phyloP scores from a whole-genome alignment of 1,140 invertebrate species.

The Hypothenemus hampei region DNA sequence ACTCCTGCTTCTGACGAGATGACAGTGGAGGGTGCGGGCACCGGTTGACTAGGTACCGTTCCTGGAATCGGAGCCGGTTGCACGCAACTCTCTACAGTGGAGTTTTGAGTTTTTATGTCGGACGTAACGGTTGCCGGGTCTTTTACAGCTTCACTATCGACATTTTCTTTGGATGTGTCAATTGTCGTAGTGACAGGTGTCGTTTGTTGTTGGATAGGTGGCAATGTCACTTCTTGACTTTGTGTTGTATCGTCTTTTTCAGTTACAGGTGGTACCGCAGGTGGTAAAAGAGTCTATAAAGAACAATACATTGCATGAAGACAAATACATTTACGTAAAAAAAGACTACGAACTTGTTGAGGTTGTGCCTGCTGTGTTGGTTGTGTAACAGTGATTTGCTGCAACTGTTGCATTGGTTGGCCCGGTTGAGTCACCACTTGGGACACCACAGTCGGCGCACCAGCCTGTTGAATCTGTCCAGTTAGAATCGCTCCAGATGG shows the following conservation, averaged over 20 bases:
- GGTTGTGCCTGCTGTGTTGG: conserved; percentile 38
- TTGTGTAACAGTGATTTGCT: conserved; percentile 45
- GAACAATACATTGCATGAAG: neutral
- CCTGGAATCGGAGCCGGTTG: conserved; percentile 23
- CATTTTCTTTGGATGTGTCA: conserved; percentile 35
- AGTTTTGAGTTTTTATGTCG: neutral
- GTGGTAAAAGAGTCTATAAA: conserved; percentile 35
- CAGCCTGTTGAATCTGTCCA: conserved; percentile 46
- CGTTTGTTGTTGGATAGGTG: too few species aligned
- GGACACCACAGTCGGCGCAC: conserved; percentile 32
- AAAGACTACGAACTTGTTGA: conserved; percentile 22
- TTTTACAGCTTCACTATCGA: conserved; percentile 19
- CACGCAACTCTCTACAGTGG: neutral
- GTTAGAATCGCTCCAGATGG: conserved; percentile 47
- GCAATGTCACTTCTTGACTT: too few species aligned
- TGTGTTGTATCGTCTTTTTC: conserved; percentile 26
- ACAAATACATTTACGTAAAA: neutral
- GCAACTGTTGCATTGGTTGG: conserved; percentile 46
- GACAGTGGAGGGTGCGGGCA: too few species aligned
- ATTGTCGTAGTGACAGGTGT: conserved; percentile 18
- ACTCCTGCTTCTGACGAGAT: conserved; percentile 42
- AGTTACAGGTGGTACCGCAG: conserved; percentile 31
- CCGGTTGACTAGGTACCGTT: conserved; percentile 38
- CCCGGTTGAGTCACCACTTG: conserved; percentile 36
- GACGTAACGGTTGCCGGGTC: too few species aligned